A percentile compares a stretch with the other conserved stretches of the same genome.
phyloP scores from a whole-genome alignment of 2,888 invertebrate species.

The Heterodera filipjevi region DNA sequence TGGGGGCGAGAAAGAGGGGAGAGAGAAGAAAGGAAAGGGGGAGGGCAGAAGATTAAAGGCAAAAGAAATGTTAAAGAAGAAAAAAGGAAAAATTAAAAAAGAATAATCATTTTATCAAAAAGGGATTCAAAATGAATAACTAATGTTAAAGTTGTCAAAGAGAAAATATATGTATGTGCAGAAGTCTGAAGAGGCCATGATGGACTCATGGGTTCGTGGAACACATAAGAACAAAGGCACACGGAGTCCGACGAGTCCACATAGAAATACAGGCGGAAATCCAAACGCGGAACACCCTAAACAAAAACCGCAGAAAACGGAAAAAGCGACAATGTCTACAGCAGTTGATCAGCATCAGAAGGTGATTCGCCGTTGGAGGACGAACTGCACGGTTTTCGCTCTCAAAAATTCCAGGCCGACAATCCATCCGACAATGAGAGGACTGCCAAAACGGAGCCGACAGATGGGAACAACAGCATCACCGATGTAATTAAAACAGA shows the following conservation, averaged over 20 bases:
- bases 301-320: constrained; percentile 5
- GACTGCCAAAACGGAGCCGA: background rate
- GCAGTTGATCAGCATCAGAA: background rate
- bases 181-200: constrained; percentile 18
- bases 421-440: background rate
- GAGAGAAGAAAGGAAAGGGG: background rate
- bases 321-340: background rate
- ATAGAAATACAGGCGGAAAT: background rate
- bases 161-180: background rate
- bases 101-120: background rate
- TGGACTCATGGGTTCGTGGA: constrained; percentile 27
- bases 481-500: background rate
- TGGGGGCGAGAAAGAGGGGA: background rate
- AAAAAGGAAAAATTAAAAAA: background rate
- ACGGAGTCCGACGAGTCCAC: background rate
- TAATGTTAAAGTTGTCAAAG: background rate
- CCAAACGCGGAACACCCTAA: constrained; percentile 1
- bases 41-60: background rate
- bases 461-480: background rate
- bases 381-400: too few species aligned
- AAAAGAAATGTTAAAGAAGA: background rate
- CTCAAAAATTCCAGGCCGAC: background rate
- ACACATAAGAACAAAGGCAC: background rate
- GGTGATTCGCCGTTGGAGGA: background rate
- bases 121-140: background rate